Evolutionary conservation across 2,888 invertebrate genomes (phyloP), one percentile per base, ranked within the genome.

Genomic region (Clepsis dumicolana): DNA sequence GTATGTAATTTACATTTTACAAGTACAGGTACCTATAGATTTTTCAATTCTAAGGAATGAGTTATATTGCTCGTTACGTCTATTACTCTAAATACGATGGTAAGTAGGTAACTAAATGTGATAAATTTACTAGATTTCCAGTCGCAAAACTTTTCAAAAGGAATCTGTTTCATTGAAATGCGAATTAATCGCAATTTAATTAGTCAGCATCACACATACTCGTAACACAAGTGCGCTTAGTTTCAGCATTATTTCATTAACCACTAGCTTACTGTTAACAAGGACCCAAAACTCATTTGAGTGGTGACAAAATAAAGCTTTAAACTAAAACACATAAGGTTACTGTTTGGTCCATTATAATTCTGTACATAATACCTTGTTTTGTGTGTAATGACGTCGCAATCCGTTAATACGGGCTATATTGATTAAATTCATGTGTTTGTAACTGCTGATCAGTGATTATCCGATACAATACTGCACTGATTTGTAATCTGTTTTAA

Each of bases 371-470:
- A n/a, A n/a, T n/a, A n/a, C n/a, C n/a, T n/a, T n/a, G n/a, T n/a
- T n/a, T n/a, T 48, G 48, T 21, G 21, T 48, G 48, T 52, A 59
- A 65, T 52, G 57, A 52, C 24, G 14, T 21, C 48, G 35, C 27
- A 44, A 12, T 53, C 61, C 21, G 61, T 57, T 56, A 54, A 61
- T 56, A 35, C 32, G 25, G 25, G 27, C 25, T 35, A 53, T 61
- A 54, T 56, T 61, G 61, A 54, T 66, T 27, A 25, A 35, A 44
- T 24, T 32, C 21, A 54, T 54, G 38, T 67, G 62, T 56, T 66
- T 62, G 62, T 29, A 57, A 44, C 16, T 57, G 56, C 38, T 38
- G 38, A 57, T 60, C 16, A 44, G 2, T 44, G 41, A 44, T 44
- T 44, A 44, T 44, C 16, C 32, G 65, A 21, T 16, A 21, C 32